Conservation (phyloP, 1,140 invertebrate genomes). For the Bombus superbus region DNA sequence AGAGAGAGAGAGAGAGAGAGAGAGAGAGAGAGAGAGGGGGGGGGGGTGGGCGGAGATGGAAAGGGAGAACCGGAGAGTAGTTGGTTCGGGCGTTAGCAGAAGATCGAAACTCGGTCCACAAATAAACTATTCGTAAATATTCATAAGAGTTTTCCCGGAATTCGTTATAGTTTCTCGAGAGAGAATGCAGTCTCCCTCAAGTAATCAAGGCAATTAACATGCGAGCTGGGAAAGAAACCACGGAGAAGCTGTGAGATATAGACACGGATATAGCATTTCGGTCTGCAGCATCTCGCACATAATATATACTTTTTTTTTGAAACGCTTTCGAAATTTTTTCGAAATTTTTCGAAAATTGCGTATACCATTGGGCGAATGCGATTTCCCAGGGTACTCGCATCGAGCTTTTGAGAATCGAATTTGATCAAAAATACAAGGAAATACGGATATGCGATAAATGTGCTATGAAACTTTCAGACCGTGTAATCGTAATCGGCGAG, state of each 20-base stretch:
- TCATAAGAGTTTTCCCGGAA: conserved; percentile 61
- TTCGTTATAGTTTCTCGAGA: conserved; percentile 49
- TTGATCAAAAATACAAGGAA: not conserved
- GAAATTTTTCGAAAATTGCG: conserved; percentile 1
- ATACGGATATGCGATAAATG: not conserved
- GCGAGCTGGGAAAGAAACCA: conserved; percentile 40
- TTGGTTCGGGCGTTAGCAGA: not conserved
- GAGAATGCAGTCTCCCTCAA: conserved; percentile 1
- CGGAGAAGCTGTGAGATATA: not conserved
- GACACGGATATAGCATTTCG: not conserved
- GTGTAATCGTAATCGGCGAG: too few relatives aligned
- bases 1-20: not conserved
- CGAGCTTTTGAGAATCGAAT: too few relatives aligned
- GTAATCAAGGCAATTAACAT: conserved; percentile 66
- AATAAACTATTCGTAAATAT: conserved; percentile 73
- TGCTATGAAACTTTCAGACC: not conserved
- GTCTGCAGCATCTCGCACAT: conserved; percentile 16
- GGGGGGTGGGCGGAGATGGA: not conserved
- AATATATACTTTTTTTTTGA: not conserved
- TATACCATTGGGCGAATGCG: not conserved
- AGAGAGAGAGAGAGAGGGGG: not conserved
- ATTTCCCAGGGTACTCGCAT: too few relatives aligned
- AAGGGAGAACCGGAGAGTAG: not conserved
- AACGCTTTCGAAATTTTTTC: not conserved
- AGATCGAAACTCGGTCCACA: conserved; percentile 64